Conservation (phyloP, 2,113 vertebrate genomes). For the Protobothrops mucrosquamatus region DNA sequence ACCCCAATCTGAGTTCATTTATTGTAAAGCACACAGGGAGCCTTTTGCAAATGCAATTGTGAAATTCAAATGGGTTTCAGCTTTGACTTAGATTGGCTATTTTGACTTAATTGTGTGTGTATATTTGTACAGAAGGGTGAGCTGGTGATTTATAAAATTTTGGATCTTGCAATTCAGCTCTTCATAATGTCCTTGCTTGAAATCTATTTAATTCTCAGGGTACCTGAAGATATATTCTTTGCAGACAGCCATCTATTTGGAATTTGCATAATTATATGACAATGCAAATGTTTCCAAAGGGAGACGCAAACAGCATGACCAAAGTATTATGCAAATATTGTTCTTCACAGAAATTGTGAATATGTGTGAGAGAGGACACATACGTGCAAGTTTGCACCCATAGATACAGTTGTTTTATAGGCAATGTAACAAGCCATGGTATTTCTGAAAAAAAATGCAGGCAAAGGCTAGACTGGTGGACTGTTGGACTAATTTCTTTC, state of each 20-base stretch:
- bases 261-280: constrained; percentile 62
- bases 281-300: constrained; percentile 61
- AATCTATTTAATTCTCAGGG: constrained; percentile 48
- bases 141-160: neutral
- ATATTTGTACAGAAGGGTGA: neutral
- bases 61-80: constrained; percentile 10
- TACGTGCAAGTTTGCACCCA: constrained; percentile 2
- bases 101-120: constrained; percentile 6
- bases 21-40: too few species aligned
- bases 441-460: constrained; percentile 58
- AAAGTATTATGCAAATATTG: constrained; percentile 69
- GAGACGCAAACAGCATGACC: constrained; percentile 56
- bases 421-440: constrained; percentile 61
- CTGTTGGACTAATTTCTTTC: constrained; percentile 46
- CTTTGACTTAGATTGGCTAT: constrained; percentile 15
- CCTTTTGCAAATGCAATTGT: neutral
- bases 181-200: constrained; percentile 51
- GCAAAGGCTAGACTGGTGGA: constrained; percentile 31
- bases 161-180: constrained; percentile 24
- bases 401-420: constrained; percentile 56
- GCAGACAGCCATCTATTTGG: constrained; percentile 35
- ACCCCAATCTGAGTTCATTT: neutral
- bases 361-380: neutral
- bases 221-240: constrained; percentile 48
- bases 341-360: constrained; percentile 59